These are phyloP conservation scores for Trissonchulus latispiculum DNA, from an alignment of 2,888 invertebrate species.

Conservation along the genomic window DNA sequence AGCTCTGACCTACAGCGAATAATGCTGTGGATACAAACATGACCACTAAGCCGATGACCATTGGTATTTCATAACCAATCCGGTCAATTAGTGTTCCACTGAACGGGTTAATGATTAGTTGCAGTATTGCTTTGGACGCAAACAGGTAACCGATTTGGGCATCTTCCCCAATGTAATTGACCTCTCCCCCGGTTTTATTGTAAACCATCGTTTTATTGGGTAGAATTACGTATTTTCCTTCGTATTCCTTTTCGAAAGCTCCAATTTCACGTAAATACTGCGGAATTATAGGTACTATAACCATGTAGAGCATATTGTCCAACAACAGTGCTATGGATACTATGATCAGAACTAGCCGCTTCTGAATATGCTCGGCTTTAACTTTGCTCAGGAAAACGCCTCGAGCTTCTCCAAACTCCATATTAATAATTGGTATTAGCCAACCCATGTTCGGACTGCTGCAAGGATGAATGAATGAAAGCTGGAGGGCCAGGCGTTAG, in stretches of 20 bases:
- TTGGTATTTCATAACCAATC: slow-evolving; percentile 95
- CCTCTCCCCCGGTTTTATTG: slow-evolving; percentile 51
- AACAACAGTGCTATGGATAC: slow-evolving; percentile 90
- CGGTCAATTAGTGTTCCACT: slow-evolving; percentile 94
- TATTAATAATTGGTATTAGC: slow-evolving; percentile 42
- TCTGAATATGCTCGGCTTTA: slow-evolving; percentile 33
- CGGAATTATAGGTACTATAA: slow-evolving; percentile 96
- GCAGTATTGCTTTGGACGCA: slow-evolving; percentile 96
- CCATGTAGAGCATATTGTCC: slow-evolving; percentile 99
- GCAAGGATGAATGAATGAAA: not conserved
- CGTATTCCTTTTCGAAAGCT: slow-evolving; percentile 35
- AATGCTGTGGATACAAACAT: slow-evolving; percentile 95
- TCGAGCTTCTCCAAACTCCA: slow-evolving; percentile 11
- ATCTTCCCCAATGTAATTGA: slow-evolving; percentile 66
- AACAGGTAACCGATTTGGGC: slow-evolving; percentile 90
- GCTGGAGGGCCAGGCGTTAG: too few species aligned
- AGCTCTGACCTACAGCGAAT: slow-evolving; percentile 91
- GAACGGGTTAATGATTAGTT: slow-evolving; percentile 95
- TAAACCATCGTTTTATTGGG: slow-evolving; percentile 53
- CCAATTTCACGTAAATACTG: slow-evolving; percentile 63
- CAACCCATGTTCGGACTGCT: slow-evolving; percentile 31
- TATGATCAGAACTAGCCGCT: slow-evolving; percentile 84
- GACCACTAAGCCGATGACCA: slow-evolving; percentile 96
- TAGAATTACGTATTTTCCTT: slow-evolving; percentile 28
- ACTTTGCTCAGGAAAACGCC: not conserved